These are phyloP conservation scores for Mastigias papua DNA, from an alignment of 30 jellyfish, hydroid and myxozoan species.

Conservation along the genomic window DNA sequence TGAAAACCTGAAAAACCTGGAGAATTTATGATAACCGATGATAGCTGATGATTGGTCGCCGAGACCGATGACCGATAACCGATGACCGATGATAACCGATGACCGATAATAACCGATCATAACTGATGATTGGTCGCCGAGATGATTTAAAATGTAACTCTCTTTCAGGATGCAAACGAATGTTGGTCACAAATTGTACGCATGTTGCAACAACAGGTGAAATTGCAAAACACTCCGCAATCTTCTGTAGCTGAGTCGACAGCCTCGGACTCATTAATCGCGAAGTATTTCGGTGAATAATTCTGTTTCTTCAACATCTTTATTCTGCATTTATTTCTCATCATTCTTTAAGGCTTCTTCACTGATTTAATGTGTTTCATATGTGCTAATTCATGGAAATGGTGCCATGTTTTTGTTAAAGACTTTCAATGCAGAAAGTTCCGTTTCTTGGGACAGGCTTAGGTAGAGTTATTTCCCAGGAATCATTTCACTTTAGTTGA, in stretches of 20 bases:
- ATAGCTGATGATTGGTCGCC: background rate
- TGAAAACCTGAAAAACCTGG: no score
- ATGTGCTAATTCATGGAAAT: no score
- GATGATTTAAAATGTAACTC: background rate
- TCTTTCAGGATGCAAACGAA: conserved; percentile 91
- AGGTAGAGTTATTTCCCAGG: no score
- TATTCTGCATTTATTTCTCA: background rate
- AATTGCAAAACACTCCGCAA: conserved; percentile 41
- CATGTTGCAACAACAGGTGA: conserved; percentile 91
- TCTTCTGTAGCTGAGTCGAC: conserved; percentile 24
- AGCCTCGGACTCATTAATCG: conserved; percentile 57
- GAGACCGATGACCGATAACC: background rate
- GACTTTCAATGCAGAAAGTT: no score
- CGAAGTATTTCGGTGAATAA: conserved; percentile 88
- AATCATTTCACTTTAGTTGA: no score
- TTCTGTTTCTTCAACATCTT: background rate
- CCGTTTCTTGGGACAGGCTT: no score
- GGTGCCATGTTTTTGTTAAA: no score
- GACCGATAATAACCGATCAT: background rate
- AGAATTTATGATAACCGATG: no score
- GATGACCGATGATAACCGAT: background rate
- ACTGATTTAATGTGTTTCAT: no score
- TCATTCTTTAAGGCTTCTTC: no score
- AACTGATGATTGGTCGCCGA: background rate
- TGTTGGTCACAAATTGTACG: conserved; percentile 93